Percentiles rank a stretch among this genome's conserved stretches.
Conservation (phyloP, 2,113 vertebrate genomes). For the Hypomesus transpacificus region DNA sequence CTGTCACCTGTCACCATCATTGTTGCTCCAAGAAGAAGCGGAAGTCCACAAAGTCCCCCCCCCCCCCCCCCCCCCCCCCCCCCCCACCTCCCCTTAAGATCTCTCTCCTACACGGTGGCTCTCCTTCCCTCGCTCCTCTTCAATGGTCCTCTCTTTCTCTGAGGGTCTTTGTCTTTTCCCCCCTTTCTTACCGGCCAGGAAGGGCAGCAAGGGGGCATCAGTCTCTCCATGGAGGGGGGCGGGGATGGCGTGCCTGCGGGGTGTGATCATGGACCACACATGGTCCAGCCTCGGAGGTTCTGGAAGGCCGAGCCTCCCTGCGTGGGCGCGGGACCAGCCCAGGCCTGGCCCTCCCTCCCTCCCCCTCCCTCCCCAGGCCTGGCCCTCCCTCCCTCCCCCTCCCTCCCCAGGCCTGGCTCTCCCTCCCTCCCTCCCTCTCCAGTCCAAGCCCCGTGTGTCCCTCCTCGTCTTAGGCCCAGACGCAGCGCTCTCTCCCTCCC, state of each 20-base stretch:
- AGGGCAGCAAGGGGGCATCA: conserved; percentile 54
- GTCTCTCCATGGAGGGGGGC: conserved; percentile 53
- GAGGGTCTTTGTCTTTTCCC: conserved; percentile 55
- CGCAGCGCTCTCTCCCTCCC: neutral
- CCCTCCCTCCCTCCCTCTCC: conserved; percentile 35
- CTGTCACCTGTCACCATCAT: conserved; percentile 60
- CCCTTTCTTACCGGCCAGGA: conserved; percentile 54
- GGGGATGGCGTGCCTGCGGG: conserved; percentile 49
- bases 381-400: neutral
- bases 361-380: conserved; percentile 22
- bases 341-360: conserved; percentile 11
- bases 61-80: conserved; percentile 30
- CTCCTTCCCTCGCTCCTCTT: conserved; percentile 42
- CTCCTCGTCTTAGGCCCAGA: neutral
- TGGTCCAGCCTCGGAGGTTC: conserved; percentile 53
- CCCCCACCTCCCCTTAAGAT: conserved; percentile 19
- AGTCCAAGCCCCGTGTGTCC: neutral
- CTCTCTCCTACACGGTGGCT: neutral
- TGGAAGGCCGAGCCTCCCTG: conserved; percentile 42
- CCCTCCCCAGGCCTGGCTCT: neutral
- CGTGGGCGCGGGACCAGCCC: conserved; percentile 41
- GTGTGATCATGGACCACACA: conserved; percentile 76
- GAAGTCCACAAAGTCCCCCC: conserved; percentile 46
- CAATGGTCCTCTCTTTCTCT: conserved; percentile 32
- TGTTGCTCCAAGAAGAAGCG: conserved; percentile 47